These are phyloP conservation scores for Pissodes strobi DNA, from an alignment of 1,140 invertebrate species.

Conservation along the genomic window DNA sequence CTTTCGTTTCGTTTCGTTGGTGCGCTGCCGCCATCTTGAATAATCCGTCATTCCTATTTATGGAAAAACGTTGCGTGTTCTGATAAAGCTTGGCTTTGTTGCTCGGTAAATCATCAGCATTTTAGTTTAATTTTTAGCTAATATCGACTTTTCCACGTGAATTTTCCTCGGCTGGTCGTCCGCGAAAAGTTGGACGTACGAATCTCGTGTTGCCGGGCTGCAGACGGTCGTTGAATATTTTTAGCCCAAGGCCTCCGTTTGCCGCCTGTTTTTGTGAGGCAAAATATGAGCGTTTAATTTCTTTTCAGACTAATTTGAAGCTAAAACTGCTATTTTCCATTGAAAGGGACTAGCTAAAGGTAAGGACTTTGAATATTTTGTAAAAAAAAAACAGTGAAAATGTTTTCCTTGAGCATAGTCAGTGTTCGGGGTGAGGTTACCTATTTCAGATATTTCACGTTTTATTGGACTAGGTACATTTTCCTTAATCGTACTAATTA, in stretches of 20 bases:
- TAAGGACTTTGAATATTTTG: no score
- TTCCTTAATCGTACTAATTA: no score
- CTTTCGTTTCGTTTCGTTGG: no score
- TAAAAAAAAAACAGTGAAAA: no score
- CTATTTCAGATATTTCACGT: no score
- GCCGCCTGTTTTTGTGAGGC: background rate
- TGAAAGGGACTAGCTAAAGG: no score
- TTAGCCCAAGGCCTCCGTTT: slow-evolving; percentile 5
- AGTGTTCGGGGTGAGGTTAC: no score
- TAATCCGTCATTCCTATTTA: slow-evolving; percentile 7
- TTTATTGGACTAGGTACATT: no score
- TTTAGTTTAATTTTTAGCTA: background rate
- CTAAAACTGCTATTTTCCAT: no score
- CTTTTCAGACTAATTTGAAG: background rate
- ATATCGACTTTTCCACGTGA: slow-evolving; percentile 1
- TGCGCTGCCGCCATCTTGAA: background rate
- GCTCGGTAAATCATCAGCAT: background rate
- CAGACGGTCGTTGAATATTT: background rate
- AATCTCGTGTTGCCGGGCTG: background rate
- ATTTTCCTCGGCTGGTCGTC: background rate
- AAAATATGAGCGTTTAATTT: background rate
- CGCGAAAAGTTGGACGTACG: background rate
- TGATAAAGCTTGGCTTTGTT: background rate
- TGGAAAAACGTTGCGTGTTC: slow-evolving; percentile 8
- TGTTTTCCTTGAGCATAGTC: no score